Base-by-base conservation (phyloP, 2,888 invertebrate genomes). In the Aradus depressus region DNA sequence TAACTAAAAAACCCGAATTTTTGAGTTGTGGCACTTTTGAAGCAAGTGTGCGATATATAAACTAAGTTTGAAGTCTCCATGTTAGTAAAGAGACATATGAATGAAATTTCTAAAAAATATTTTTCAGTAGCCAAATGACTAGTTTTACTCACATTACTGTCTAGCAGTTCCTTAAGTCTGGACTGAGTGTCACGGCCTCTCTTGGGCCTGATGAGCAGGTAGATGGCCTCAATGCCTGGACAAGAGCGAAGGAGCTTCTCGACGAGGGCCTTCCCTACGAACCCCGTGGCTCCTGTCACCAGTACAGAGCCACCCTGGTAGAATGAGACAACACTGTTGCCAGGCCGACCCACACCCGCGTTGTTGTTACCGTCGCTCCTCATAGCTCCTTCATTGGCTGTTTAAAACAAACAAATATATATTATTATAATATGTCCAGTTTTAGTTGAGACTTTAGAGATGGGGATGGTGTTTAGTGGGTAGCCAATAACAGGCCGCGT, bases 181-280 rank as follows among this genome's bases (percentile, higher is more conserved):
- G 55, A 44, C 19, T 59, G 48, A 2, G 59, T 57, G 34, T 56
- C 55, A 44, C 59, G 52, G 3, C 63, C 62, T 44, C 59, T 57
- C 43, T 62, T 62, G 4, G 81, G 79, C 54, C 95, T 74, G 66
- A 95, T 80, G 55, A 96, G 72, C 41, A 92, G 69, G 64, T 85
- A 93, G 48, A 96, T 78, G 8, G 75, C 76, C 32, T 77, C 74
- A 14, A 96, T 72, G 2, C 79, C 79, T 0, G 85, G 80, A 66
- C 92, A 91, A 48, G 85, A 81, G 63, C 93, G 75, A 19, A 96
- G 72, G 8, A 97, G 72, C 67, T 96, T 96, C 70, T 96, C 96
- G 54, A 96, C 71, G 2, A 96, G 71, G 0, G 90, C 90, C 70
- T 95, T 95, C 26, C 95, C 93, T 44, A 95, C 76, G 67, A 93